A percentile compares a stretch with the other conserved stretches of the same genome.
phyloP scores from a whole-genome alignment of 2,888 invertebrate species.

The Tupiocoris notatus region DNA sequence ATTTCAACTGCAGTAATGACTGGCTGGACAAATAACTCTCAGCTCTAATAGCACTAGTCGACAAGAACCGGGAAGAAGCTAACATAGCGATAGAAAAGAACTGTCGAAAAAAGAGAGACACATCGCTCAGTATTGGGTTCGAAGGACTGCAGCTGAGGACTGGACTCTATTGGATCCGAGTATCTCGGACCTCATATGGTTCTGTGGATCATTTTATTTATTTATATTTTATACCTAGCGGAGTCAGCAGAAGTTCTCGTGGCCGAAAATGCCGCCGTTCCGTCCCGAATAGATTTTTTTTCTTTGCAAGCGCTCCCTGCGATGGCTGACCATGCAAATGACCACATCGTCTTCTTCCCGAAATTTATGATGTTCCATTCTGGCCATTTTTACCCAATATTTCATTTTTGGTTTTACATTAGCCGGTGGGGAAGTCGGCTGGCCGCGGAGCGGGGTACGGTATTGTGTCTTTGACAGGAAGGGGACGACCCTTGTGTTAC shows the following conservation, averaged over 20 bases:
- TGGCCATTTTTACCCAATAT: slow-evolving; percentile 50
- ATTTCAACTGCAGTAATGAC: too few species aligned
- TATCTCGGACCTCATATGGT: background rate
- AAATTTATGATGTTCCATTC: slow-evolving; percentile 49
- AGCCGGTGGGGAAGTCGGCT: slow-evolving; percentile 25
- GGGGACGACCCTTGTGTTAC: slow-evolving; percentile 48
- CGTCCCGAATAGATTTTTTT: slow-evolving; percentile 24
- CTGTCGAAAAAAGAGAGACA: background rate
- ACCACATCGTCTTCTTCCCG: slow-evolving; percentile 47
- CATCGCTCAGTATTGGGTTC: background rate
- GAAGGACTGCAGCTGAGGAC: background rate
- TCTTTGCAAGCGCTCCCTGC: slow-evolving; percentile 5
- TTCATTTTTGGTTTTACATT: slow-evolving; percentile 50
- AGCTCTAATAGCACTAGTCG: too few species aligned
- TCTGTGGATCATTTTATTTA: slow-evolving; percentile 32
- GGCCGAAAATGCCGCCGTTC: background rate
- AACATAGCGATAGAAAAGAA: background rate
- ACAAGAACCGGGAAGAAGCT: too few species aligned
- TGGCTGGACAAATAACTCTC: too few species aligned
- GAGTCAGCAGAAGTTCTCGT: slow-evolving; percentile 35
- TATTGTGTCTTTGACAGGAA: slow-evolving; percentile 48
- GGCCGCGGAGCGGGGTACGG: slow-evolving; percentile 12
- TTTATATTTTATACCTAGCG: slow-evolving; percentile 39
- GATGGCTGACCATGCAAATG: slow-evolving; percentile 49
- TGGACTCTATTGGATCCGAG: background rate